phyloP scores from a whole-genome alignment of 2,888 invertebrate species.

The Lymantria dispar region DNA sequence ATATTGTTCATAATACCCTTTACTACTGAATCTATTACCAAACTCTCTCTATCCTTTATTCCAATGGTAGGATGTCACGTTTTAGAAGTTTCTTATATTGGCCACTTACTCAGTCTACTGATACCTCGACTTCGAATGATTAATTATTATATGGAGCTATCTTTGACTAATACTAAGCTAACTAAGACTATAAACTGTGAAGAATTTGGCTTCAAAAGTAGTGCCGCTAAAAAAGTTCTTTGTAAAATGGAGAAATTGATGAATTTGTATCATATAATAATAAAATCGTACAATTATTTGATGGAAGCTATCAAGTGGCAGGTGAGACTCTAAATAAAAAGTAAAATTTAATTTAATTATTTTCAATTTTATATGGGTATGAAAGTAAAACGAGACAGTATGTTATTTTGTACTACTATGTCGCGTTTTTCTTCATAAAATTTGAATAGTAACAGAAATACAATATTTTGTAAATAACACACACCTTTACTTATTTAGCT shows the following conservation, averaged over 20 bases:
- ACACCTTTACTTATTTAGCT: no score
- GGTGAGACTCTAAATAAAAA: slow-evolving; percentile 35
- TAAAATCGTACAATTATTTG: slow-evolving; percentile 50
- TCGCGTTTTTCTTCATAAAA: no score
- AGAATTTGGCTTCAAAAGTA: slow-evolving; percentile 31
- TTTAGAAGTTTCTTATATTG: slow-evolving; percentile 49
- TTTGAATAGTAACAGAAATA: no score
- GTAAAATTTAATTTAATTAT: background rate
- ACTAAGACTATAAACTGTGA: slow-evolving; percentile 29
- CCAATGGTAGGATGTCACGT: slow-evolving; percentile 35
- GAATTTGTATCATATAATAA: slow-evolving; percentile 53
- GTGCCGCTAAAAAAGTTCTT: slow-evolving; percentile 28
- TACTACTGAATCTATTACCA: background rate
- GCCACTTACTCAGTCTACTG: slow-evolving; percentile 51
- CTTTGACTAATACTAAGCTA: slow-evolving; percentile 31
- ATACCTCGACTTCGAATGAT: slow-evolving; percentile 50
- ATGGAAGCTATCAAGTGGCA: slow-evolving; percentile 63
- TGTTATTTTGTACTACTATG: no score
- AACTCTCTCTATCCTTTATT: slow-evolving; percentile 14
- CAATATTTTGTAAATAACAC: no score
- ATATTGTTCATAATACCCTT: background rate
- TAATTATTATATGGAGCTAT: slow-evolving; percentile 48
- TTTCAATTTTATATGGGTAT: no score
- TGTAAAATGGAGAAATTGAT: slow-evolving; percentile 50
- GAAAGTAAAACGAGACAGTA: no score